Base-by-base conservation (phyloP, 2,113 vertebrate species). In the Engraulis encrasicolus region DNA sequence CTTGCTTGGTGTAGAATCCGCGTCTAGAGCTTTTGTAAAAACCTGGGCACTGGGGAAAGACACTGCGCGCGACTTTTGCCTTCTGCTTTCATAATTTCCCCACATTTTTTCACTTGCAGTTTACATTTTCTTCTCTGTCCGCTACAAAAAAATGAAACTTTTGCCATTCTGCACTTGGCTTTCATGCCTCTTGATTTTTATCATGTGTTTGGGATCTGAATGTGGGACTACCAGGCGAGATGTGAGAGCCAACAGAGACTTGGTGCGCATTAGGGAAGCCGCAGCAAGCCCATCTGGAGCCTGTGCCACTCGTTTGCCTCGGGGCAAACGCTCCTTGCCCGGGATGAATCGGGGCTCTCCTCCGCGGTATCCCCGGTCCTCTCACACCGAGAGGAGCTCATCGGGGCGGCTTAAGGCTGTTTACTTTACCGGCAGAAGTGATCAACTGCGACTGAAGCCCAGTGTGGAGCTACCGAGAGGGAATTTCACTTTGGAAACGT, bases 401-500 rank as follows among this genome's bases (percentile, higher is more conserved):
- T 92, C 94, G 78, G 92, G 95, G 90, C 96, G 95, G 89, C 96
- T 95, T 89, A 96, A 95, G 94, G 95, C 97, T 89, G 96, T 99
- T 85, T 99, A 98, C 91, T 99, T 99, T 90, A 97, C 95, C 93
- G 98, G 98, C 87, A 96, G 95, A 87, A 96, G 96, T 86, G 97
- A 99, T 86, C 97, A 97, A 92, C 96, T 99, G 88, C 96, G 97
- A 84, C 95, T 99, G 50, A 98, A 97, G 91, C 96, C 97, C 78
- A 96, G 95, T 89, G 93, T 96, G 85, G 97, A 98, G 95, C 95
- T 99, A 93, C 97, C 98, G 90, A 95, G 97, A 92, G 96, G 97
- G 82, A 96, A 97, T 91, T 99, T 99, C 93, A 98, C 98, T 90
- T 93, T 98, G 93, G 96, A 99, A 96, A 96, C 96, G 95, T 99